These are phyloP conservation scores for Cistogaster globosa DNA, from an alignment of 2,888 invertebrate genomes.

Conservation along the genomic window DNA sequence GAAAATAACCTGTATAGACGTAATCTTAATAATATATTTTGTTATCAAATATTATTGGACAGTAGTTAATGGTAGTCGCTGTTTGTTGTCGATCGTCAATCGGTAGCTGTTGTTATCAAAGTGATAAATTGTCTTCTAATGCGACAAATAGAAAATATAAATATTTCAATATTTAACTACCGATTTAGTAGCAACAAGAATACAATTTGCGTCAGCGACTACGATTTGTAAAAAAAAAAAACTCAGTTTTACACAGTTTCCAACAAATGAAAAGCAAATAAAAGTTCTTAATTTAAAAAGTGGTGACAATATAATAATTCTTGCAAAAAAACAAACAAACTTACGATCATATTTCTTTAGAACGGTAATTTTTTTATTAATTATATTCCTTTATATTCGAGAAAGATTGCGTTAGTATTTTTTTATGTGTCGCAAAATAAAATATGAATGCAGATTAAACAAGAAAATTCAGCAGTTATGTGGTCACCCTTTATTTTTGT, in stretches of 20 bases:
- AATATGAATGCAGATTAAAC: no score
- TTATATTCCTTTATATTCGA: no score
- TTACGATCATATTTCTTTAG: no score
- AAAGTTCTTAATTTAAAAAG: no score
- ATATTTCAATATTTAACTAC: constrained; percentile 30
- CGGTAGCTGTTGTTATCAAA: constrained; percentile 46
- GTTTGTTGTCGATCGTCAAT: constrained; percentile 38
- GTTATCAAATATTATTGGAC: constrained; percentile 60
- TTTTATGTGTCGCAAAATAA: no score
- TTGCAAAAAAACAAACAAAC: no score
- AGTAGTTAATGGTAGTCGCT: constrained; percentile 31
- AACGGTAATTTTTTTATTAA: no score
- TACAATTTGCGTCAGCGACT: background rate
- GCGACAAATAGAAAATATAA: constrained; percentile 38
- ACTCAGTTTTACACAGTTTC: constrained; percentile 14
- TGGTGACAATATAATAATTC: no score
- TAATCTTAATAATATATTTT: constrained; percentile 58
- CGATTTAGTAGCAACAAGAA: background rate
- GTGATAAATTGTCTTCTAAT: constrained; percentile 45
- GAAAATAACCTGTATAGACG: constrained; percentile 30
- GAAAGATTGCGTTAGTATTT: no score
- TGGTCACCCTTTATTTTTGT: no score
- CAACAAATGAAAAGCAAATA: background rate
- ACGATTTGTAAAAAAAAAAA: background rate
- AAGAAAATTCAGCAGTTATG: no score